Conservation (phyloP, 2,888 invertebrate genomes). For the Drosophila melanosoma region DNA sequence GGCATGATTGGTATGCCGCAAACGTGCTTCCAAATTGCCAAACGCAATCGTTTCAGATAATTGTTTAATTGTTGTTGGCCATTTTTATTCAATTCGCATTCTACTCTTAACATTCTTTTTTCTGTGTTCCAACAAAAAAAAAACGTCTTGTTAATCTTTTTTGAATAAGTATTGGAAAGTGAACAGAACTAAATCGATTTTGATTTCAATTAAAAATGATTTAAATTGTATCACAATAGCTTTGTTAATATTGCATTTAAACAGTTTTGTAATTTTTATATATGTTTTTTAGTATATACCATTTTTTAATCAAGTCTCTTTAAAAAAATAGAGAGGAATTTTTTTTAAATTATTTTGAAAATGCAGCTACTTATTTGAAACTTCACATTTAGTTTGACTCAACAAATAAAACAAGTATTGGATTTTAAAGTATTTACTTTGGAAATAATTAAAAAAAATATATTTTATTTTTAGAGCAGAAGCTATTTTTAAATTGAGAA, state of each 20-base stretch:
- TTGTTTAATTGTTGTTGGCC: background rate
- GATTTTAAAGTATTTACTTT: background rate
- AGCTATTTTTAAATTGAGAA: background rate
- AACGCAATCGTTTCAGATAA: slow-evolving; percentile 23
- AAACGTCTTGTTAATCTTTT: background rate
- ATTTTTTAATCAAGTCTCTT: background rate
- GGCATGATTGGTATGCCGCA: slow-evolving; percentile 58
- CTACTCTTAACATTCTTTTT: slow-evolving; percentile 33
- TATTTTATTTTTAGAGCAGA: background rate
- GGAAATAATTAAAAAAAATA: background rate
- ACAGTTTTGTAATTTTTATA: background rate
- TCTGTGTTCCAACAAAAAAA: background rate
- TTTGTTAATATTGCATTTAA: background rate
- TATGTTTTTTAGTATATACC: background rate
- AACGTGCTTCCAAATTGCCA: slow-evolving; percentile 55
- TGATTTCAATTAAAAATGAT: background rate
- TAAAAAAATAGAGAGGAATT: too few species aligned
- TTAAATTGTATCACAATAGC: background rate
- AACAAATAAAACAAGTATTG: background rate
- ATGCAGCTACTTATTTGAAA: background rate
- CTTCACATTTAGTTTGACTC: background rate
- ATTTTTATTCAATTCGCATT: slow-evolving; percentile 37
- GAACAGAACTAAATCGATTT: background rate
- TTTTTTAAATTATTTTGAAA: background rate
- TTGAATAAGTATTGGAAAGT: background rate